Percentiles rank a stretch among this genome's conserved stretches.
phyloP scores from a whole-genome alignment of 2,797 vertebrate genomes.

The Harpagifer antarcticus region DNA sequence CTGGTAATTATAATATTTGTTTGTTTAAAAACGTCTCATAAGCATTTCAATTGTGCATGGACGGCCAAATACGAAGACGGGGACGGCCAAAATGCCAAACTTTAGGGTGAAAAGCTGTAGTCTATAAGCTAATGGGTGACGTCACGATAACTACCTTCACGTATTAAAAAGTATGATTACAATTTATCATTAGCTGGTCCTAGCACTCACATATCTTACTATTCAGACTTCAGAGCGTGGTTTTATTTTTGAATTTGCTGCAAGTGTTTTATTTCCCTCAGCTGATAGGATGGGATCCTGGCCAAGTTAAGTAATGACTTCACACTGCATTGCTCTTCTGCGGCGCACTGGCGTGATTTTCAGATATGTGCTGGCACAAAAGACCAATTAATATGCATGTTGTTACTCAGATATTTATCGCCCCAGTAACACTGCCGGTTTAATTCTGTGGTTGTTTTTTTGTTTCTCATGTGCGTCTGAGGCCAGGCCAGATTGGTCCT shows the following conservation, averaged over 20 bases:
- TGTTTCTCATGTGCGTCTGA: background rate
- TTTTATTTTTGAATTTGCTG: constrained; percentile 43
- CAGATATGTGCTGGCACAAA: constrained; percentile 65
- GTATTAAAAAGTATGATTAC: background rate
- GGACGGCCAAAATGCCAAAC: no score
- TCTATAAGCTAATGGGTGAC: no score
- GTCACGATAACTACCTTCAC: no score
- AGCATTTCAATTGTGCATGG: no score
- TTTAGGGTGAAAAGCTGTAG: no score
- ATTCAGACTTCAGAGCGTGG: constrained; percentile 12
- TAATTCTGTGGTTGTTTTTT: constrained; percentile 36
- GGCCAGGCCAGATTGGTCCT: constrained; percentile 22
- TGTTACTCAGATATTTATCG: constrained; percentile 68
- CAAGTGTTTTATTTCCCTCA: constrained; percentile 44
- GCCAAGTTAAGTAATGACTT: constrained; percentile 68
- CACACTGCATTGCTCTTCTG: constrained; percentile 58
- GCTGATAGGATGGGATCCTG: constrained; percentile 60
- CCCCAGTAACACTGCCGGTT: constrained; percentile 52
- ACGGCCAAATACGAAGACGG: no score
- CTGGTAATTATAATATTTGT: no score
- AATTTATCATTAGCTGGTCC: background rate
- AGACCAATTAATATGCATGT: constrained; percentile 72
- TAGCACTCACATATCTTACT: constrained; percentile 1
- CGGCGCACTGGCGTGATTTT: constrained; percentile 52
- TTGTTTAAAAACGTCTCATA: no score